Evolutionary conservation across 2,888 invertebrate genomes (phyloP).

Genomic region (Kryphioiulus occultus): DNA sequence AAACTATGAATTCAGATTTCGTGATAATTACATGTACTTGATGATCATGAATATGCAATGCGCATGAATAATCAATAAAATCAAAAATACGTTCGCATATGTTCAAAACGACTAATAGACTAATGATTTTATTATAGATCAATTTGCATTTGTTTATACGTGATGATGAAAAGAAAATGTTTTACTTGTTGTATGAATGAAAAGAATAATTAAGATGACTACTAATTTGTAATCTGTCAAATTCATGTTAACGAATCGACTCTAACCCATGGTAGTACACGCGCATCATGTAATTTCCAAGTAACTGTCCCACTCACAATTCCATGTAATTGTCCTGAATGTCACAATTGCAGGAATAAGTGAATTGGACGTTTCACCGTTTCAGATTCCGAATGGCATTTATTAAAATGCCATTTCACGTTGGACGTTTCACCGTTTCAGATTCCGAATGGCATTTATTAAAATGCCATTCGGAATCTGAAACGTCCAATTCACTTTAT

Average conservation of each 20-base stretch:
- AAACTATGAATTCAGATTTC: too few relatives aligned
- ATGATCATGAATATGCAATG: too few relatives aligned
- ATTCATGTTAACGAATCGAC: not conserved
- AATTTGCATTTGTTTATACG: not conserved
- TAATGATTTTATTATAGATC: not conserved
- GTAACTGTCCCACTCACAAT: too few relatives aligned
- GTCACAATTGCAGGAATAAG: too few relatives aligned
- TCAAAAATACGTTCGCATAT: too few relatives aligned
- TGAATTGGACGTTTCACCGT: not conserved
- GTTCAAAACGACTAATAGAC: not conserved
- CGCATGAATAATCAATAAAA: too few relatives aligned
- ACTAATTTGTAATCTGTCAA: not conserved
- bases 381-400: constrained; percentile 68
- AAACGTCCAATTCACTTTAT: not conserved
- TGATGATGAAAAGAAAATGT: not conserved
- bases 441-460: constrained; percentile 84
- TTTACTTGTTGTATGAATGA: not conserved
- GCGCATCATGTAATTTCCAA: too few relatives aligned
- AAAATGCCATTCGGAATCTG: constrained; percentile 70
- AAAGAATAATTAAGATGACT: not conserved
- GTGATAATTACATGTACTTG: too few relatives aligned
- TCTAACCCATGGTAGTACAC: too few relatives aligned
- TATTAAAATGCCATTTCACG: too few relatives aligned
- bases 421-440: too few relatives aligned
- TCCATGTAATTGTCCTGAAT: not conserved